Percentiles rank a stretch among this genome's conserved stretches.
phyloP scores from a whole-genome alignment of 2,113 vertebrate genomes.

The Cochlearius cochlearius region DNA sequence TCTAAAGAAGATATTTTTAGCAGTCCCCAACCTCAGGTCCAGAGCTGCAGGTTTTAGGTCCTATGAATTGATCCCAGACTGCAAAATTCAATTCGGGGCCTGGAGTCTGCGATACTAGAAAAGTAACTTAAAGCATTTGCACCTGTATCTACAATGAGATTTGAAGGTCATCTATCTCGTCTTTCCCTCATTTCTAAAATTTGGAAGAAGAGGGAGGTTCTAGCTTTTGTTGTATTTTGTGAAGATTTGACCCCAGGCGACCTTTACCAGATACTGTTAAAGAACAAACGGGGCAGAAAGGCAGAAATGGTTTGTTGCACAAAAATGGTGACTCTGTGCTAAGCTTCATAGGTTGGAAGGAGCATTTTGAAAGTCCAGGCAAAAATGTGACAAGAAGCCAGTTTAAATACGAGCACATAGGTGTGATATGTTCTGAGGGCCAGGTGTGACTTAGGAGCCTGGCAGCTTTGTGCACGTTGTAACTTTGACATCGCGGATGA shows the following conservation, averaged over 20 bases:
- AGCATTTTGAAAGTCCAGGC: conserved; percentile 34
- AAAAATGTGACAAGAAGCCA: conserved; percentile 69
- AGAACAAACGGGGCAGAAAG: background rate
- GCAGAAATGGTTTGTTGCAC: conserved; percentile 27
- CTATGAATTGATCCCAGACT: background rate
- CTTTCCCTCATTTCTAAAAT: background rate
- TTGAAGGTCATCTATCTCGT: background rate
- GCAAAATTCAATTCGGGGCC: background rate
- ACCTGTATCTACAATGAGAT: background rate
- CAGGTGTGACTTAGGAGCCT: conserved; percentile 68
- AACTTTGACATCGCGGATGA: conserved; percentile 47
- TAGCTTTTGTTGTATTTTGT: background rate
- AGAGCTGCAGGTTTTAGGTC: background rate
- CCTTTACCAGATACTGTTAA: conserved; percentile 8
- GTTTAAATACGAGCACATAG: conserved; percentile 48
- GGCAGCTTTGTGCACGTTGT: conserved; percentile 43
- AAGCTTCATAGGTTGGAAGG: conserved; percentile 28
- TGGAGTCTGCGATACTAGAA: background rate
- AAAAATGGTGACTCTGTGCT: conserved; percentile 23
- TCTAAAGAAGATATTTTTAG: background rate
- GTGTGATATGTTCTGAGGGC: conserved; percentile 66
- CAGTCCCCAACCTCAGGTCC: rapidly evolving
- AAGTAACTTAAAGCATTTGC: background rate
- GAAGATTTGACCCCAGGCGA: background rate
- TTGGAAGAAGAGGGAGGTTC: background rate